Evolutionary conservation across 2,113 vertebrate species (phyloP).

Genomic region (Coptodon rendalli): DNA sequence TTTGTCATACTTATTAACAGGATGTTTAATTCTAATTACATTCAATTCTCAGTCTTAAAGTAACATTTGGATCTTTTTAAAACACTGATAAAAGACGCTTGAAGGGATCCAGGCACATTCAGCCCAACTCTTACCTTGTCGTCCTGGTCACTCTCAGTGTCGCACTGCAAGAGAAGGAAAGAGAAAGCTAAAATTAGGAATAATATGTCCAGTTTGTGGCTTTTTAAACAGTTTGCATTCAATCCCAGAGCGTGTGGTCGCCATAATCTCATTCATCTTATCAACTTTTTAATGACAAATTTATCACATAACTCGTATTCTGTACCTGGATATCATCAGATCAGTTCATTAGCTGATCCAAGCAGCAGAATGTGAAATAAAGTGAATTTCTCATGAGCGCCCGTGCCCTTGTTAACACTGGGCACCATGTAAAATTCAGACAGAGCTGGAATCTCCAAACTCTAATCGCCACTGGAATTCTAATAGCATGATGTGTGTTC

Average conservation of each 20-base stretch:
- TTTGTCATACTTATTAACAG: conserved; percentile 65
- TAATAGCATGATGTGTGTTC: conserved; percentile 14
- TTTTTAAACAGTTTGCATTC: neutral
- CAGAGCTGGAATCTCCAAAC: conserved; percentile 8
- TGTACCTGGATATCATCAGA: conserved; percentile 12
- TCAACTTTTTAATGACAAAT: conserved; percentile 8
- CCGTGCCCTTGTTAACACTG: neutral
- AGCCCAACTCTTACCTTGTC: conserved; percentile 83
- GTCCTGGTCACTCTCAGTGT: conserved; percentile 93
- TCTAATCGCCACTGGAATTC: neutral
- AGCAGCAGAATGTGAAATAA: neutral
- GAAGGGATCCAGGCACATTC: neutral
- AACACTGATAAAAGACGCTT: conserved; percentile 13
- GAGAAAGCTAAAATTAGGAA: neutral
- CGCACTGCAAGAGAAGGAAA: conserved; percentile 75
- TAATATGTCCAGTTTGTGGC: neutral
- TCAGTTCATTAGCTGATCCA: conserved; percentile 28
- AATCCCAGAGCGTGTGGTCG: neutral
- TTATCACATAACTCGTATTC: conserved; percentile 11
- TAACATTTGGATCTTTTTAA: conserved; percentile 48
- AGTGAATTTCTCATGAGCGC: neutral
- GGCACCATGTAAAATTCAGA: neutral
- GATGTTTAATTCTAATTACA: conserved; percentile 70
- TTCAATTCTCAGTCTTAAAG: conserved; percentile 53
- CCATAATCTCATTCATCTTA: neutral